phyloP scores from a whole-genome alignment of 1,140 invertebrate genomes.

The Ostrea edulis region DNA sequence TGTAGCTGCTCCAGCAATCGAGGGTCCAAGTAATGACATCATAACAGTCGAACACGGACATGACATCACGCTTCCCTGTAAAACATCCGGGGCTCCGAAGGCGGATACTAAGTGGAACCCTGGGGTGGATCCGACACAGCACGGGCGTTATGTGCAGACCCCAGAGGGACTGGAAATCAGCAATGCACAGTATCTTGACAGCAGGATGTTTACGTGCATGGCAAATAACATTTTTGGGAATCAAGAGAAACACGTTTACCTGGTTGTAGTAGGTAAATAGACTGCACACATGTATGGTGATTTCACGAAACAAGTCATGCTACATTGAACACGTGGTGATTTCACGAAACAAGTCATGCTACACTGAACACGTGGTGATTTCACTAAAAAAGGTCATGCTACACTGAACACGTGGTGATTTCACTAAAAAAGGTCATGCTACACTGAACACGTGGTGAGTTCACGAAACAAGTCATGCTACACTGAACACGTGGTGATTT shows the following conservation, averaged over 20 bases:
- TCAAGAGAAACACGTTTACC: constrained; percentile 18
- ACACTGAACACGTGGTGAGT: too few species aligned
- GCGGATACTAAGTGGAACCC: constrained; percentile 43
- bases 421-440: too few species aligned
- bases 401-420: too few species aligned
- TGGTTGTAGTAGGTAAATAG: constrained; percentile 41
- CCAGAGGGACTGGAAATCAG: constrained; percentile 37
- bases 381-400: too few species aligned
- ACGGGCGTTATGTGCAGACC: constrained; percentile 45
- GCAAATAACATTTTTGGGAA: constrained; percentile 48
- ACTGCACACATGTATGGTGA: too few species aligned
- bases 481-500: too few species aligned
- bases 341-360: too few species aligned
- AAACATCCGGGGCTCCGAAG: constrained; percentile 40
- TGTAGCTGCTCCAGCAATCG: constrained; percentile 29
- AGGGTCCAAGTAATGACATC: background rate
- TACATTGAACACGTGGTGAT: background rate
- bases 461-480: too few species aligned
- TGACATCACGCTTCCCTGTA: constrained; percentile 47
- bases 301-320: too few species aligned
- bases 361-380: too few species aligned
- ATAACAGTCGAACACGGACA: constrained; percentile 39
- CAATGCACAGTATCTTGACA: constrained; percentile 34
- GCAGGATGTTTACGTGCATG: constrained; percentile 39
- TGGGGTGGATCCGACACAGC: constrained; percentile 40